Conservation (phyloP, 2,888 invertebrate genomes). For the Oscheius sp. region DNA sequence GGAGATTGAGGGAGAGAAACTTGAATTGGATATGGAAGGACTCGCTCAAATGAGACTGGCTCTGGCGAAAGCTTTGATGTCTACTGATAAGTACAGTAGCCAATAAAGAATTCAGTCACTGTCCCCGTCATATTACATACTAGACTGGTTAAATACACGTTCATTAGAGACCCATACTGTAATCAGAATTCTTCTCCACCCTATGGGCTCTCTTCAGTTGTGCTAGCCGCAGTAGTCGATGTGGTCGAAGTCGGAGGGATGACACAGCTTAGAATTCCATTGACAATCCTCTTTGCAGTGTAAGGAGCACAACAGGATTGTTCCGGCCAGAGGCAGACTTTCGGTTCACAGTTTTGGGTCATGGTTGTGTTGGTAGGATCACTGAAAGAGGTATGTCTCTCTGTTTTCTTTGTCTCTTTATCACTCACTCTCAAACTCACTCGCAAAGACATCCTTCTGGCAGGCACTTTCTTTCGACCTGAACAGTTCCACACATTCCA, state of each 20-base stretch:
- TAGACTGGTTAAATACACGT: too few species aligned
- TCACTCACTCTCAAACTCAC: neutral
- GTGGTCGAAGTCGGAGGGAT: neutral
- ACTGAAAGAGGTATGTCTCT: neutral
- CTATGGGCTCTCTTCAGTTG: too few species aligned
- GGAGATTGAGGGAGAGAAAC: constrained; percentile 39
- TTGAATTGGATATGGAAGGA: constrained; percentile 51
- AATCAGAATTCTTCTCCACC: too few species aligned
- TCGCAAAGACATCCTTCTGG: constrained; percentile 7
- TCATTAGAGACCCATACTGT: too few species aligned
- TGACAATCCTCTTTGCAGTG: neutral
- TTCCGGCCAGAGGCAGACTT: constrained; percentile 1
- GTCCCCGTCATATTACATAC: too few species aligned
- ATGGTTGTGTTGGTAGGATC: constrained; percentile 2
- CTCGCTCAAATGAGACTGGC: constrained; percentile 41
- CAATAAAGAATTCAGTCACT: neutral
- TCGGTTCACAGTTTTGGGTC: neutral
- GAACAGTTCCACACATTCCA: constrained; percentile 6
- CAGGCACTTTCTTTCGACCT: neutral
- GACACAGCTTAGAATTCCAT: neutral
- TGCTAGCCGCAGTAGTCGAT: neutral
- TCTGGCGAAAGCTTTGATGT: constrained; percentile 42
- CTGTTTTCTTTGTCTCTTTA: neutral
- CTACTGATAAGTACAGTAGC: constrained; percentile 35
- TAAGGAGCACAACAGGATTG: neutral